These are phyloP conservation scores for Drosophila rellima DNA, from an alignment of 2,888 invertebrate genomes.

Conservation along the genomic window DNA sequence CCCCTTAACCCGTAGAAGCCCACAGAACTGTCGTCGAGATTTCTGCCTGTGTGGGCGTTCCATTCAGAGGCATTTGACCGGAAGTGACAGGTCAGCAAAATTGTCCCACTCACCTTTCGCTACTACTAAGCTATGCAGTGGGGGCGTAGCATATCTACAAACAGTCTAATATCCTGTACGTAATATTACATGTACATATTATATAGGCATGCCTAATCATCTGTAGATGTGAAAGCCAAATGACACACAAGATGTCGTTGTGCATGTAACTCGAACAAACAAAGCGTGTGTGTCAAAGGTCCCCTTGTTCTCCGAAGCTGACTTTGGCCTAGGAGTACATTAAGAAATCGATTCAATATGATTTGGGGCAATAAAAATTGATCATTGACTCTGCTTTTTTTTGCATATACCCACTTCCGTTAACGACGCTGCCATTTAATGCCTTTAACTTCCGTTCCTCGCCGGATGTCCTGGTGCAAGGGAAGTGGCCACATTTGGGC, in stretches of 20 bases:
- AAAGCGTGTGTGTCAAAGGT: conserved; percentile 22
- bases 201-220: conserved; percentile 68
- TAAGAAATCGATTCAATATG: conserved; percentile 75
- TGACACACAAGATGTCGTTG: conserved; percentile 63
- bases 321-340: conserved; percentile 56
- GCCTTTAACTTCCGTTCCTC: conserved; percentile 36
- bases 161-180: conserved; percentile 2
- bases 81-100: conserved; percentile 81
- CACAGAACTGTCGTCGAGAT: conserved; percentile 23
- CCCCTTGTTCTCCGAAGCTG: conserved; percentile 12
- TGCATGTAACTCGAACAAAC: conserved; percentile 14
- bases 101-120: conserved; percentile 67
- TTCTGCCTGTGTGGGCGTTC: conserved; percentile 60
- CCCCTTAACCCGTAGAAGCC: background rate
- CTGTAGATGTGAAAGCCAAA: conserved; percentile 69
- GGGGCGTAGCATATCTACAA: background rate
- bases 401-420: conserved; percentile 36
- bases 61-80: conserved; percentile 75
- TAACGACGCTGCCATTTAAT: conserved; percentile 44
- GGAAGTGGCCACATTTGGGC: conserved; percentile 26
- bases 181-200: conserved; percentile 10
- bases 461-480: conserved; percentile 33
- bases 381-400: conserved; percentile 58
- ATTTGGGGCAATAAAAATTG: conserved; percentile 74
- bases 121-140: background rate